phyloP scores from a whole-genome alignment of 2,888 invertebrate species.

The Drosophila kanekoi region DNA sequence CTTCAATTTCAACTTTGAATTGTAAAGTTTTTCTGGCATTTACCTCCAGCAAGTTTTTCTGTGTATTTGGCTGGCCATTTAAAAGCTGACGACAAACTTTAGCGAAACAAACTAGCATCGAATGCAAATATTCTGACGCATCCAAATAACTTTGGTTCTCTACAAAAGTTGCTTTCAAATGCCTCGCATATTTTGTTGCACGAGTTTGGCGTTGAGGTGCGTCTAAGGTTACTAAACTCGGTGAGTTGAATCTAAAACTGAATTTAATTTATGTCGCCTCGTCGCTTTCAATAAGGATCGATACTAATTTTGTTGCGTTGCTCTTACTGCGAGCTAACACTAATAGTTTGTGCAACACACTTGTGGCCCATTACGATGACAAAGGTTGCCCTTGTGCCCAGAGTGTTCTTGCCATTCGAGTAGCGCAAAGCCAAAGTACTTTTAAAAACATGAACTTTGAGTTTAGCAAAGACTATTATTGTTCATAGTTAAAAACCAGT shows the following conservation, averaged over 20 bases:
- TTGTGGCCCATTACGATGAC: conserved; percentile 17
- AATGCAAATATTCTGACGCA: neutral
- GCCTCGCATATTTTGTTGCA: neutral
- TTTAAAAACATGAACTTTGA: neutral
- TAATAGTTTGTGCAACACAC: conserved; percentile 19
- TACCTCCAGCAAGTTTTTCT: neutral
- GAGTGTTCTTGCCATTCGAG: conserved; percentile 6
- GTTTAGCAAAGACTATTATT: neutral
- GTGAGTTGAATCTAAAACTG: neutral
- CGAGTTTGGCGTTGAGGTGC: conserved; percentile 1
- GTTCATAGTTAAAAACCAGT: neutral
- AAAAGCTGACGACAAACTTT: conserved; percentile 31
- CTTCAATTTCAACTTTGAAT: conserved; percentile 13
- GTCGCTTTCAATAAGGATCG: conserved; percentile 29
- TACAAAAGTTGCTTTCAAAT: neutral
- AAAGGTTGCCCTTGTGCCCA: conserved; percentile 8
- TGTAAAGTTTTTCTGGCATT: conserved; percentile 14
- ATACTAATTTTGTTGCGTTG: conserved; percentile 27
- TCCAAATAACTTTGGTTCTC: neutral
- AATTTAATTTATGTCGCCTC: neutral
- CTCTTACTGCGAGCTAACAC: conserved; percentile 20
- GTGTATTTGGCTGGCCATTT: conserved; percentile 13
- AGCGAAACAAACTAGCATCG: conserved; percentile 13
- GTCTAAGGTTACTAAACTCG: conserved; percentile 9
- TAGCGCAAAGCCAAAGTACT: neutral